Base-by-base conservation (phyloP, 2,888 invertebrate species). In the Aleiodes testaceus region DNA sequence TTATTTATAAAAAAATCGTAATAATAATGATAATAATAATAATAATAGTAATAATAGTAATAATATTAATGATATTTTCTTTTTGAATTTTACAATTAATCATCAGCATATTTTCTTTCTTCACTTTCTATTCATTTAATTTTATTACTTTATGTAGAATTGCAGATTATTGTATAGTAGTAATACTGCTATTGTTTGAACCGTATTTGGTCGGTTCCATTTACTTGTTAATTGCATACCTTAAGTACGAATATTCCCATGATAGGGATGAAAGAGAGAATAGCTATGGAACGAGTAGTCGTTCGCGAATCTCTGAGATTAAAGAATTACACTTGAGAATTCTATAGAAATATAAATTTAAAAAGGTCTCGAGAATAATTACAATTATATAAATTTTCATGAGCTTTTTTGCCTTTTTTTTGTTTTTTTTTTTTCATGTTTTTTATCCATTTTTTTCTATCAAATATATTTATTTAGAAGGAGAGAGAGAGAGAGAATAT, bases 151-250 rank as follows among this genome's bases (percentile, higher is more conserved):
- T 26, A 26, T 26, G 0, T 26, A 11, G 36, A 36, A 36, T 36
- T 44, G 55, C 66, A 45, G 3, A 36, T 71, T 55, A 68, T 30
- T 67, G 36, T 36, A 59, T 36, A 26, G 22, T 74, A 72, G 59
- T 76, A 76, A 76, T 76, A 76, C 75, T 76, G 75, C 74, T 75
- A 76, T 72, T 53, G 70, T 69, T 68, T 70, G 68, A 75, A 67
- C 74, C 72, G 65, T 52, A 50, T 16, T 66, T 65, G 70, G 70
- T 72, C 65, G 59, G n/a, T 67, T 74, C 52, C 63, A 74, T 74
- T 72, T 66, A 12, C 59, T 69, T 52, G 55, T 69, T 68, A 68
- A 47, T 26, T 68, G 67, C 72, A 55, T 74, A 68, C 70, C 72
- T 76, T 75, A 76, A 76, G 76, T 76, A 76, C 76, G 67, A 72